Percentiles rank a stretch among this genome's conserved stretches.
These are phyloP conservation scores for Macrostomum lignano DNA, from an alignment of 1,140 invertebrate species.

Conservation along the genomic window DNA sequence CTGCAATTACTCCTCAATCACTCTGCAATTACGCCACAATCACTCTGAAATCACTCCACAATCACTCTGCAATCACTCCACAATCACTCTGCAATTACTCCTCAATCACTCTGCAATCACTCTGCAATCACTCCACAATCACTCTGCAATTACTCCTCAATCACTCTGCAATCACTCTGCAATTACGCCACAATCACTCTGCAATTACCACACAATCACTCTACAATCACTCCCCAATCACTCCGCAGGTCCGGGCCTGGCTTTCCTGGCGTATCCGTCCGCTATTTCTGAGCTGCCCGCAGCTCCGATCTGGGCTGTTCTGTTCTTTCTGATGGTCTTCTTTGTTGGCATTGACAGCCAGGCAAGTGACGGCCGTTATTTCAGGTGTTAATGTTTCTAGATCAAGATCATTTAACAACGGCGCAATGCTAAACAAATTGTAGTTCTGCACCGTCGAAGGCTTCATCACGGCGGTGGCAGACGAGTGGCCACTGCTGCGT, in stretches of 20 bases:
- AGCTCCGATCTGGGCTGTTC: constrained; percentile 44
- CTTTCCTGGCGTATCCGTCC: constrained; percentile 51
- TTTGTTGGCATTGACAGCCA: constrained; percentile 10
- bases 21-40: no score
- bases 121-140: no score
- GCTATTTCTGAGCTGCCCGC: constrained; percentile 44
- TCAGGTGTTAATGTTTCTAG: background rate
- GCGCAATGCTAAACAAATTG: constrained; percentile 7
- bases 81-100: no score
- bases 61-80: no score
- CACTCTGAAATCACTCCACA: no score
- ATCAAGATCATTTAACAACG: background rate
- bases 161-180: no score
- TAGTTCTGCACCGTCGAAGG: constrained; percentile 93
- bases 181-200: no score
- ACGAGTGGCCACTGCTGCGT: constrained; percentile 50
- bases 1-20: no score
- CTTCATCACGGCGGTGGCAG: constrained; percentile 76
- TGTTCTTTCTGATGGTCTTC: constrained; percentile 38
- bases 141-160: no score
- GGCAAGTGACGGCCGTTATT: background rate
- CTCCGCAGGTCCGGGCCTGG: constrained; percentile 43
- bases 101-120: no score
- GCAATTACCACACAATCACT: no score
- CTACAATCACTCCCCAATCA: no score